Conservation (phyloP, 2,797 vertebrate species). For the Hipposideros larvatus region DNA sequence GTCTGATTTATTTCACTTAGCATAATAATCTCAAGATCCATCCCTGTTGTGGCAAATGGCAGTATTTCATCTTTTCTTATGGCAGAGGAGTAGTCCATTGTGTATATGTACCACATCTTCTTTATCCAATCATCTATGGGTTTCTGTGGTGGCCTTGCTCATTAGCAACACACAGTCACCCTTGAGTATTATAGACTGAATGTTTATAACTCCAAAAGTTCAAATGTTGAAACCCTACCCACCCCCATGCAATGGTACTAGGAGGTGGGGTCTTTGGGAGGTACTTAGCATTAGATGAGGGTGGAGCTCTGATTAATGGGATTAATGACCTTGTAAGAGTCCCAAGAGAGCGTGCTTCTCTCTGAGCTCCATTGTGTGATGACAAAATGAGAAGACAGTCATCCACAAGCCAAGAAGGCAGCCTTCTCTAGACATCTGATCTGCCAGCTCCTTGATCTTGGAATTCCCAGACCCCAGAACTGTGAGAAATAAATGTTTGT, state of each 20-base stretch:
- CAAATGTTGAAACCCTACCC: neutral
- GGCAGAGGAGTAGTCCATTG: no score
- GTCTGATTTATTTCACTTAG: no score
- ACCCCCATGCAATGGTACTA: neutral
- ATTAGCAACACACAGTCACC: neutral
- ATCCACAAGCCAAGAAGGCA: neutral
- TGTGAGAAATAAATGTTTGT: neutral
- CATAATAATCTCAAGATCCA: no score
- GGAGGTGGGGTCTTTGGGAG: neutral
- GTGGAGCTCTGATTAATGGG: neutral
- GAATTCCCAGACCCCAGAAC: neutral
- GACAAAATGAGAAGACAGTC: neutral
- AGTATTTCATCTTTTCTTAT: no score
- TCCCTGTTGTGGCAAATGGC: no score
- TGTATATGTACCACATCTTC: no score
- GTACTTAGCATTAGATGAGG: neutral
- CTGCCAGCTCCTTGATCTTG: neutral
- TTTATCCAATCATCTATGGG: no score
- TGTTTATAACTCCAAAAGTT: neutral
- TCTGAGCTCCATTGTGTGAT: accelerated
- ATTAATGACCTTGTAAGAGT: neutral
- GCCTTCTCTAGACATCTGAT: neutral
- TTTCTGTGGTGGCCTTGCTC: neutral
- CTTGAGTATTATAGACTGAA: neutral
- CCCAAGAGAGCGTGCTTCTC: neutral